phyloP scores from a whole-genome alignment of 2,113 vertebrate species.

The Noctilio leporinus region DNA sequence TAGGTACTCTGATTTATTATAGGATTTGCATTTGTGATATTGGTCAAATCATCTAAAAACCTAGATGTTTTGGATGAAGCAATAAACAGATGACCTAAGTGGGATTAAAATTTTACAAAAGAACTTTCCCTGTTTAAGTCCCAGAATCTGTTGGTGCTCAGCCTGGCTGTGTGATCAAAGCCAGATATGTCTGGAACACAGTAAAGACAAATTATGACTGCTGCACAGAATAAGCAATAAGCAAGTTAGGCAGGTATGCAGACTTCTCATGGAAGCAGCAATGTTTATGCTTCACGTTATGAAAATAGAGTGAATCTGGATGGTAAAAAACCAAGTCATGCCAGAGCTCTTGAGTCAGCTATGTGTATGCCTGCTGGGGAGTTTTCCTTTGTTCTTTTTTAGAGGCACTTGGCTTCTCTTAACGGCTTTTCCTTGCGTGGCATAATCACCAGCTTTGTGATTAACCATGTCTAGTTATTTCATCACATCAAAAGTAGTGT shows the following conservation, averaged over 20 bases:
- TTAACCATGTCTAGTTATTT: conserved; percentile 66
- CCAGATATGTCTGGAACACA: conserved; percentile 39
- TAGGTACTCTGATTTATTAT: conserved; percentile 51
- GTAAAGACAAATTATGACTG: conserved; percentile 29
- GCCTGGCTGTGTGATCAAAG: conserved; percentile 53
- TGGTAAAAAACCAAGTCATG: neutral
- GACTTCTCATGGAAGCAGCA: neutral
- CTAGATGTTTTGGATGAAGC: conserved; percentile 65
- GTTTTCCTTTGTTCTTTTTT: conserved; percentile 55
- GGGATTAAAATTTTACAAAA: conserved; percentile 61
- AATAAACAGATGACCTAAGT: conserved; percentile 74
- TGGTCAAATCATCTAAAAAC: conserved; percentile 60
- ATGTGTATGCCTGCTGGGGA: neutral
- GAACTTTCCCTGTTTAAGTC: conserved; percentile 39
- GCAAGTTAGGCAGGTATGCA: conserved; percentile 6
- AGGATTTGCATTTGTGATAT: conserved; percentile 61
- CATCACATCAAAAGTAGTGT: conserved; percentile 67
- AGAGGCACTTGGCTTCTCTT: conserved; percentile 47
- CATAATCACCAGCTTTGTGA: conserved; percentile 57
- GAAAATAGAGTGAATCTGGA: conserved; percentile 21
- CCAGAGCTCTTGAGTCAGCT: conserved; percentile 30
- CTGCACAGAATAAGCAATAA: conserved; percentile 1
- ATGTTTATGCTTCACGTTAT: conserved; percentile 28
- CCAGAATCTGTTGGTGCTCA: conserved; percentile 12
- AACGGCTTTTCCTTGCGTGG: conserved; percentile 49